A percentile compares a stretch with the other conserved stretches of the same genome.
Conservation (phyloP, 2,797 vertebrate species). For the Ctenopoma kingsleyae region DNA sequence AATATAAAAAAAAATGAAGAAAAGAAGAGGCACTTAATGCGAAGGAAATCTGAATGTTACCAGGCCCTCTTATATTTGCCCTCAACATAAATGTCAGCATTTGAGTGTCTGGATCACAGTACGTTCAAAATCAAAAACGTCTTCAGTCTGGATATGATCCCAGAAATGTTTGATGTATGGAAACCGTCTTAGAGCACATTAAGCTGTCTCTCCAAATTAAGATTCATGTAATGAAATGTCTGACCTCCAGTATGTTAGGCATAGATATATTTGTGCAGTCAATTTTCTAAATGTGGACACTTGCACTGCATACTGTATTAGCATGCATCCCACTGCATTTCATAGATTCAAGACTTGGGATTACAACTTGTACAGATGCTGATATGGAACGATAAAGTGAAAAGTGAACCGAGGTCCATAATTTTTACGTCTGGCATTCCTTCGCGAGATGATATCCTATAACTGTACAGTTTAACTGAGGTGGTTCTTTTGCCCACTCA, state of each 20-base stretch:
- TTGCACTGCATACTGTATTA: constrained; percentile 80
- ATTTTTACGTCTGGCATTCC: constrained; percentile 79
- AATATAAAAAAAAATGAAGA: constrained; percentile 44
- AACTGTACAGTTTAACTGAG: constrained; percentile 89
- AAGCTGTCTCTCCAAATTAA: constrained; percentile 73
- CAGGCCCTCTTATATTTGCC: constrained; percentile 54
- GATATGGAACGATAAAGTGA: constrained; percentile 60
- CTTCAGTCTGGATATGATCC: constrained; percentile 39
- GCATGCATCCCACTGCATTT: constrained; percentile 82
- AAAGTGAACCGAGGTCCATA: constrained; percentile 70
- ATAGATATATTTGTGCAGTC: constrained; percentile 76
- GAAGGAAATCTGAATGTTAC: constrained; percentile 72
- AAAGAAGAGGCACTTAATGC: constrained; percentile 57
- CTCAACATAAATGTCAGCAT: constrained; percentile 51
- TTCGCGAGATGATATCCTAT: constrained; percentile 81
- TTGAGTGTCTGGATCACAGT: constrained; percentile 61
- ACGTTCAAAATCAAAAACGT: constrained; percentile 46
- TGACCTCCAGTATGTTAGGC: constrained; percentile 70
- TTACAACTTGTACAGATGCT: constrained; percentile 79
- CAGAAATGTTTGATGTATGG: constrained; percentile 45
- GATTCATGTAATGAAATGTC: constrained; percentile 74
- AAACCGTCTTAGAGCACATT: constrained; percentile 47
- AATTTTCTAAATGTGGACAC: constrained; percentile 76
- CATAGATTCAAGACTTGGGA: constrained; percentile 72
- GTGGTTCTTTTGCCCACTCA: constrained; percentile 87